These are phyloP conservation scores for Callimorpha dominula DNA, from an alignment of 2,888 invertebrate genomes.

Conservation along the genomic window DNA sequence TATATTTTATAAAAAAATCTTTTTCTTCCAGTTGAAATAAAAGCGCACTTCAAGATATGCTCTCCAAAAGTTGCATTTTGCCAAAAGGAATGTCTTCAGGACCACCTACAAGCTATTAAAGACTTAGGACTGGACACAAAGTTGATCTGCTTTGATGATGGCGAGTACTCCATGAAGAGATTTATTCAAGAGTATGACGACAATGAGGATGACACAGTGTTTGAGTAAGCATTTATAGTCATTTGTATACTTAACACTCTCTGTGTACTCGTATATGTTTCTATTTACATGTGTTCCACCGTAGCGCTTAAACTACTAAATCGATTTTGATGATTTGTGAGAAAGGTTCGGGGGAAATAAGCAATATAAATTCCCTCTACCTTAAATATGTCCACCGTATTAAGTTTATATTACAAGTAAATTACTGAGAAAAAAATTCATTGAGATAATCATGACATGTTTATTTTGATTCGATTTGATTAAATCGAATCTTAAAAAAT, in stretches of 20 bases:
- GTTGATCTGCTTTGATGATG: constrained; percentile 66
- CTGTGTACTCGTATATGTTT: too few relatives aligned
- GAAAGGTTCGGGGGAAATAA: too few relatives aligned
- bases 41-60: constrained; percentile 61
- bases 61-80: constrained; percentile 72
- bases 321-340: too few relatives aligned
- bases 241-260: not conserved
- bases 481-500: too few relatives aligned
- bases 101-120: constrained; percentile 52
- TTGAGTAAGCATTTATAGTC: constrained; percentile 55
- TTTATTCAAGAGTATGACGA: constrained; percentile 59
- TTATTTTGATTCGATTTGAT: too few relatives aligned
- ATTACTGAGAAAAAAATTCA: too few relatives aligned
- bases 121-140: constrained; percentile 61
- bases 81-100: constrained; percentile 55
- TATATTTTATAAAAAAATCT: not conserved
- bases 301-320: too few relatives aligned
- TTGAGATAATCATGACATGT: too few relatives aligned
- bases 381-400: too few relatives aligned
- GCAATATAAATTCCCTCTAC: too few relatives aligned
- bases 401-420: too few relatives aligned
- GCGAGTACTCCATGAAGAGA: constrained; percentile 59
- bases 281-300: too few relatives aligned
- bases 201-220: constrained; percentile 54
- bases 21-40: constrained; percentile 69